These are phyloP conservation scores for Discoglossus pictus DNA, from an alignment of 2,797 vertebrate species.

Conservation along the genomic window DNA sequence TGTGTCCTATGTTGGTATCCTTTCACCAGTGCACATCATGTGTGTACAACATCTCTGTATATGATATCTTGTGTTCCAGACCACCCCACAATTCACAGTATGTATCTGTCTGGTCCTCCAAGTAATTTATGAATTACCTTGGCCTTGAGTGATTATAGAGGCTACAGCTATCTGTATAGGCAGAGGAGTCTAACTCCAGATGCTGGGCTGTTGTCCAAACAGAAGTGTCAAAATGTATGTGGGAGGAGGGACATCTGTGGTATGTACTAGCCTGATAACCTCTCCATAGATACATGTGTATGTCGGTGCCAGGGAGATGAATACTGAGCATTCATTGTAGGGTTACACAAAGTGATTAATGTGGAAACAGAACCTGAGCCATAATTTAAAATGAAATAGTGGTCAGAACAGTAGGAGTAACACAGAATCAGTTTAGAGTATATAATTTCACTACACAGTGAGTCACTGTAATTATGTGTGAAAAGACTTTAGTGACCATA, in stretches of 20 bases:
- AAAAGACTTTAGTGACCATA: too few relatives aligned
- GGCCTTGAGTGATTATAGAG: slow-evolving; percentile 22
- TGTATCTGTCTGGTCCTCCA: too few relatives aligned
- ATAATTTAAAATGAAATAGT: slow-evolving; percentile 14
- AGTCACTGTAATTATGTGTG: too few relatives aligned
- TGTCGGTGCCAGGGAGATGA: not conserved
- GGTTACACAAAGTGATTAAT: not conserved
- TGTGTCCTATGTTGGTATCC: too few relatives aligned
- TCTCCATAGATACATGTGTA: not conserved
- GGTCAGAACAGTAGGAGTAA: too few relatives aligned
- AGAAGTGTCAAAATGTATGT: slow-evolving; percentile 24
- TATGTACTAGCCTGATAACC: slow-evolving; percentile 41
- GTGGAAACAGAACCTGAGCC: slow-evolving; percentile 1
- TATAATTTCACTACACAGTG: too few relatives aligned
- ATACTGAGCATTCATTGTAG: not conserved
- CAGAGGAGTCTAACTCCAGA: slow-evolving; percentile 28
- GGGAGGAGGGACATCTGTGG: slow-evolving; percentile 32
- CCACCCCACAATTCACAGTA: too few relatives aligned
- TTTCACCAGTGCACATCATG: too few relatives aligned
- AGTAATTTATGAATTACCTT: too few relatives aligned
- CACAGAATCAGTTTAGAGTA: too few relatives aligned
- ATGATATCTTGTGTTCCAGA: too few relatives aligned
- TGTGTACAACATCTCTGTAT: too few relatives aligned
- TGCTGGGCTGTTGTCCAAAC: slow-evolving; percentile 33
- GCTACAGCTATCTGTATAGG: slow-evolving; percentile 5